phyloP scores from a whole-genome alignment of 30 jellyfish, hydroid and myxozoan genomes.

The Turritopsis rubra region DNA sequence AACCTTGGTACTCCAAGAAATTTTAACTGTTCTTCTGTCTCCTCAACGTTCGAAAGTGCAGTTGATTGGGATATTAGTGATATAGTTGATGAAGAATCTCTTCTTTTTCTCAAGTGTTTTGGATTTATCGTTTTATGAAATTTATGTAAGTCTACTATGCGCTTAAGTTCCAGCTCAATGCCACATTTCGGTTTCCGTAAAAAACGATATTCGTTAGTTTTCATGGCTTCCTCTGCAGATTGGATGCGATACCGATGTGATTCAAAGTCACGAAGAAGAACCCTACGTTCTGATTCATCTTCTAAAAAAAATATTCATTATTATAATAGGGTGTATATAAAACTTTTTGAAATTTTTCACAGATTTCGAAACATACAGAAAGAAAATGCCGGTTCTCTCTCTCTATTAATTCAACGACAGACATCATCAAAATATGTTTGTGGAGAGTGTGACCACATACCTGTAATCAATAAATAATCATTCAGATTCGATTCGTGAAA shows the following conservation, averaged over 20 bases:
- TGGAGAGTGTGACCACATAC: slow-evolving; percentile 4
- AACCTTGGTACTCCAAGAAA: slow-evolving; percentile 68
- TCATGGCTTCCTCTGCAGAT: slow-evolving; percentile 67
- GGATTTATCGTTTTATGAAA: neutral
- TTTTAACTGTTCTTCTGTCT: slow-evolving; percentile 9
- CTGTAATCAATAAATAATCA: slow-evolving; percentile 71
- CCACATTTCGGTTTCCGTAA: slow-evolving; percentile 61
- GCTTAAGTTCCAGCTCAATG: slow-evolving; percentile 51
- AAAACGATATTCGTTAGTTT: slow-evolving; percentile 45
- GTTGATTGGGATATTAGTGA: slow-evolving; percentile 6
- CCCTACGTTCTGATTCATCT: slow-evolving; percentile 70
- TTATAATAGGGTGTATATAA: no score
- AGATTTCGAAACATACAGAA: neutral
- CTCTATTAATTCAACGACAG: neutral
- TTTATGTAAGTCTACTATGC: slow-evolving; percentile 28
- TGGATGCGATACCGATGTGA: slow-evolving; percentile 55
- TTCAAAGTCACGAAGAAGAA: slow-evolving; percentile 74
- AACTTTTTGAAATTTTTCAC: neutral
- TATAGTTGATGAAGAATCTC: neutral
- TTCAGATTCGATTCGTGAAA: slow-evolving; percentile 83
- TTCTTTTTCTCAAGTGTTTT: slow-evolving; percentile 6
- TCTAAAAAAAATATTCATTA: slow-evolving; percentile 18
- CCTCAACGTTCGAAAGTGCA: slow-evolving; percentile 19
- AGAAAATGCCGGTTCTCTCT: neutral
- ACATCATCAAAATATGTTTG: neutral